phyloP scores from a whole-genome alignment of 2,797 vertebrate genomes.

The Hypotaenidia philippensis region DNA sequence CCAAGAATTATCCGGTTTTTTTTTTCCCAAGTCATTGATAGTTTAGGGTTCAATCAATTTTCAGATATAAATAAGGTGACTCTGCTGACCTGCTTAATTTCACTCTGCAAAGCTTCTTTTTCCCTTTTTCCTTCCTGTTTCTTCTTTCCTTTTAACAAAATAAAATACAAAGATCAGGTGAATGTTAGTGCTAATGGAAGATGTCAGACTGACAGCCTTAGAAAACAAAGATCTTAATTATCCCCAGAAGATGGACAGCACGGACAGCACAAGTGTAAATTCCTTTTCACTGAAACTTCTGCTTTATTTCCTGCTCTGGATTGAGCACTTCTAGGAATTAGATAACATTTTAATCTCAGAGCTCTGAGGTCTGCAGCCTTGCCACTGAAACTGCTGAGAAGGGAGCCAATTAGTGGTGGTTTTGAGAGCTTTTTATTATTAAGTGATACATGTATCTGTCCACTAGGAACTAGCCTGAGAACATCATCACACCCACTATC shows the following conservation, averaged over 20 bases:
- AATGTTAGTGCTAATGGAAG: not conserved
- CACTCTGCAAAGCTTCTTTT: not conserved
- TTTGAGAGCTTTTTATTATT: not conserved
- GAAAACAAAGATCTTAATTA: conserved; percentile 26
- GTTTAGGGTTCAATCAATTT: not conserved
- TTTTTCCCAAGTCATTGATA: not conserved
- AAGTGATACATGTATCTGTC: not conserved
- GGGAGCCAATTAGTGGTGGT: not conserved
- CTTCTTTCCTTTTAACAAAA: not conserved
- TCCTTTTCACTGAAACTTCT: not conserved
- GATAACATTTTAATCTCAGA: not conserved
- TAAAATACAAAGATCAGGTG: not conserved
- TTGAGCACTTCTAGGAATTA: not conserved
- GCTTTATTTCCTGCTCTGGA: not conserved
- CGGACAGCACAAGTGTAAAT: not conserved
- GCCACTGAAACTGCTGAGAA: not conserved
- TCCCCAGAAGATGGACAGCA: not conserved
- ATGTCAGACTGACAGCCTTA: not conserved
- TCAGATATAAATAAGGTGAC: not conserved
- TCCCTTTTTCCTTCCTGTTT: not conserved
- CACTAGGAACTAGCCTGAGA: not conserved
- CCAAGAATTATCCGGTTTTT: not conserved
- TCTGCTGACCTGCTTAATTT: not conserved
- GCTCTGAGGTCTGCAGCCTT: not conserved
- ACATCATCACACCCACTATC: not conserved